Conservation (phyloP, 1,140 invertebrate genomes). For the Dermatophagoides farinae region DNA sequence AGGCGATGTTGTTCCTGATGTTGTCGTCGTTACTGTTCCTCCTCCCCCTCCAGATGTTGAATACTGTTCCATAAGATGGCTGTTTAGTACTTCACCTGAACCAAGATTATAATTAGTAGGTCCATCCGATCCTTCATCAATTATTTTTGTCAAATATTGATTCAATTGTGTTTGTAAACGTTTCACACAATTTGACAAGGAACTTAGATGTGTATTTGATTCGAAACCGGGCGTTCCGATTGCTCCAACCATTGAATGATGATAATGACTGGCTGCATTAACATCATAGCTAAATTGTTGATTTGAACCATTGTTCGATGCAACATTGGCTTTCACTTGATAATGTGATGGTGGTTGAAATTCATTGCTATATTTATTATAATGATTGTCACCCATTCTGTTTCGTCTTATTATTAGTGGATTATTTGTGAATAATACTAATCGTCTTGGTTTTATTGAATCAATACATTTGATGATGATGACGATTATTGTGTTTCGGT, state of each 20-base stretch:
- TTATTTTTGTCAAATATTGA: slow-evolving; percentile 8
- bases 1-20: background rate
- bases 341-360: background rate
- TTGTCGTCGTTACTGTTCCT: background rate
- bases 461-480: too few species aligned
- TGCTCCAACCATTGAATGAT: background rate
- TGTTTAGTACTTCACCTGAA: slow-evolving; percentile 2
- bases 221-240: background rate
- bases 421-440: too few species aligned
- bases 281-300: slow-evolving; percentile 2
- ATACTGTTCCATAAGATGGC: slow-evolving; percentile 5
- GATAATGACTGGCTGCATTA: background rate
- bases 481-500: too few species aligned
- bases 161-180: slow-evolving; percentile 7
- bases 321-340: slow-evolving; percentile 4
- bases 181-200: slow-evolving; percentile 10
- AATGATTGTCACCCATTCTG: slow-evolving; percentile 5
- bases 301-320: background rate
- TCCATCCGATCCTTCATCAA: slow-evolving; percentile 3
- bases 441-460: too few species aligned
- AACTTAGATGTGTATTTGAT: slow-evolving; percentile 5
- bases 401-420: background rate
- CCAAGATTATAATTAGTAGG: slow-evolving; percentile 3
- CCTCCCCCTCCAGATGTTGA: background rate
- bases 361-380: background rate